Evolutionary conservation across 2,888 invertebrate genomes (phyloP).

Genomic region (Drosophila melanocephala): DNA sequence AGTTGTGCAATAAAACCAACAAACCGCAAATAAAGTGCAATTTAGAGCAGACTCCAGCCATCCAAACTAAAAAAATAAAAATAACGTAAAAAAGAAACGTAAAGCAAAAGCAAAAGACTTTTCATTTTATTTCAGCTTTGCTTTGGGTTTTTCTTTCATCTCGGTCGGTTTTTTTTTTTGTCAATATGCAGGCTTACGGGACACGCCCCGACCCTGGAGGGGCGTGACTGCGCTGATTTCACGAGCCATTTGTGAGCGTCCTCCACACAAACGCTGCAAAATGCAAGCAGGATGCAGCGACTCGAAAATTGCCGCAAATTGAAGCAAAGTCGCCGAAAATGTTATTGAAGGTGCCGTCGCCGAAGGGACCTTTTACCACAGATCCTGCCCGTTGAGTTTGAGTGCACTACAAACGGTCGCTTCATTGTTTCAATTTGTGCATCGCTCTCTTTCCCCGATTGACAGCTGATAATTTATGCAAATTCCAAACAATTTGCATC

Average conservation of each 20-base stretch:
- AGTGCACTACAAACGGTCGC: conserved; percentile 36
- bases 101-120: conserved; percentile 32
- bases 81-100: conserved; percentile 2
- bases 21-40: conserved; percentile 76
- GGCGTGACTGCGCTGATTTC: conserved; percentile 58
- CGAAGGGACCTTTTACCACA: conserved; percentile 17
- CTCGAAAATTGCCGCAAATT: conserved; percentile 65
- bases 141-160: conserved; percentile 28
- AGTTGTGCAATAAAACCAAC: conserved; percentile 77
- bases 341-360: conserved; percentile 47
- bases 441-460: conserved; percentile 44
- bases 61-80: conserved; percentile 7
- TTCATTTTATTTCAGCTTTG: conserved; percentile 48
- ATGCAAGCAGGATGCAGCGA: conserved; percentile 38
- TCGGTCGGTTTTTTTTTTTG: conserved; percentile 33
- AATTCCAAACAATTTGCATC: conserved; percentile 55
- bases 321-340: conserved; percentile 59
- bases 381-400: conserved; percentile 10
- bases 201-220: conserved; percentile 11
- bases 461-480: conserved; percentile 74
- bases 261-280: conserved; percentile 41
- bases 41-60: conserved; percentile 57
- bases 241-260: conserved; percentile 68
- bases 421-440: conserved; percentile 73
- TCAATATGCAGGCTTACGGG: conserved; percentile 36